These are phyloP conservation scores for Sphenodon punctatus DNA, from an alignment of 2,797 vertebrate species.

Conservation along the genomic window DNA sequence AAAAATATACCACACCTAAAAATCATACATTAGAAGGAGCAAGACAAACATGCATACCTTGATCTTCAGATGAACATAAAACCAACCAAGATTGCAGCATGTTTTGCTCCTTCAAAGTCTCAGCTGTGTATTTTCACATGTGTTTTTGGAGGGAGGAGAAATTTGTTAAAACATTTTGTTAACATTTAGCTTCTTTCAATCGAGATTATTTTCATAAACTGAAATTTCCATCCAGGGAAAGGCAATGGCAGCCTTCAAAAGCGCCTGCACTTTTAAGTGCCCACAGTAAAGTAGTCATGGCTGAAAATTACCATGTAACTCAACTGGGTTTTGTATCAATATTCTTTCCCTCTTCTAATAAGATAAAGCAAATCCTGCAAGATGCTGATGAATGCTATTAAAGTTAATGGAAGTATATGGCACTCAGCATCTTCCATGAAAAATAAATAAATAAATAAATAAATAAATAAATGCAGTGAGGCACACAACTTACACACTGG, in stretches of 20 bases:
- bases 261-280: background rate
- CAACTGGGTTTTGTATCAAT: background rate
- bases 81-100: background rate
- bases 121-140: background rate
- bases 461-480: too few relatives aligned
- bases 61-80: constrained; percentile 37
- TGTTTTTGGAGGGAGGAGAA: background rate
- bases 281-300: background rate
- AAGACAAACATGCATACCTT: background rate
- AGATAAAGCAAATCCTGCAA: background rate
- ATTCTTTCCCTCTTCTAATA: background rate
- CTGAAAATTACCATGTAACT: background rate
- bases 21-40: background rate
- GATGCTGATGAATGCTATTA: background rate
- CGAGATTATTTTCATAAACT: constrained; percentile 27
- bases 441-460: too few relatives aligned
- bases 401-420: background rate
- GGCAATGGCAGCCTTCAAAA: background rate
- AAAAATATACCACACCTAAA: constrained; percentile 26
- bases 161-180: constrained; percentile 21
- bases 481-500: too few relatives aligned
- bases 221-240: background rate
- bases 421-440: background rate
- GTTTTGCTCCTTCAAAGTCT: constrained; percentile 10
- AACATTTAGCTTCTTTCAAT: constrained; percentile 31